These are phyloP conservation scores for Yponomeuta cagnagella DNA, from an alignment of 2,888 invertebrate genomes.

Conservation along the genomic window DNA sequence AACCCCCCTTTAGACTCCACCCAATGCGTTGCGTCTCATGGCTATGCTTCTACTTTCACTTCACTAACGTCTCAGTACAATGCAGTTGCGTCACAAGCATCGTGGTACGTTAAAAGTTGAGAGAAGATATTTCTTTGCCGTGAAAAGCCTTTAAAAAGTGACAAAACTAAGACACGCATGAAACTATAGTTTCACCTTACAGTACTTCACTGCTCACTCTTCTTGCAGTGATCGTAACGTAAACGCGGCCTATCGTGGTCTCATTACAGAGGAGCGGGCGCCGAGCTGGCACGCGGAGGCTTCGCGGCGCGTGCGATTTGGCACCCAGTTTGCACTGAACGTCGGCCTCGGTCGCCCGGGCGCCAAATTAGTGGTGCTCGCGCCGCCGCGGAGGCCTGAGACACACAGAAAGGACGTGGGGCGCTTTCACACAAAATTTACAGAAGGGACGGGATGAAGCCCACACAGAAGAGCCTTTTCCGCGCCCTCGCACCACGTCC, in stretches of 20 bases:
- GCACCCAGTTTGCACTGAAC: constrained; percentile 38
- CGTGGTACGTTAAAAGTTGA: no score
- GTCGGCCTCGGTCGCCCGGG: constrained; percentile 30
- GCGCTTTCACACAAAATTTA: no score
- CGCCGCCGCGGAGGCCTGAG: constrained; percentile 20
- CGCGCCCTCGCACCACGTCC: no score
- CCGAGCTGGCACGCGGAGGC: constrained; percentile 37
- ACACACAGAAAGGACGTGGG: no score
- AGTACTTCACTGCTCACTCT: not conserved
- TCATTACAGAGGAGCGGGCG: constrained; percentile 39
- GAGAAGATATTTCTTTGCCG: no score
- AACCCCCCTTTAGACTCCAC: constrained; percentile 22
- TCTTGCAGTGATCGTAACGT: not conserved
- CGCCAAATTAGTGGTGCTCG: constrained; percentile 52
- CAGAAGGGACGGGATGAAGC: no score
- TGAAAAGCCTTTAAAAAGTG: no score
- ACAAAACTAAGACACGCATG: no score
- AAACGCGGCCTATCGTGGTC: constrained; percentile 23
- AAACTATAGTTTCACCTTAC: not conserved
- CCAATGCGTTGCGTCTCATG: not conserved
- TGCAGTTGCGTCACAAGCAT: no score
- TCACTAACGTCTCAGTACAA: no score
- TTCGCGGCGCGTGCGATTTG: constrained; percentile 45
- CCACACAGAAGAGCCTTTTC: no score
- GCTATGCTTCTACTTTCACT: no score